Conservation (phyloP, 2,797 vertebrate species). For the Enteromius treurensis region DNA sequence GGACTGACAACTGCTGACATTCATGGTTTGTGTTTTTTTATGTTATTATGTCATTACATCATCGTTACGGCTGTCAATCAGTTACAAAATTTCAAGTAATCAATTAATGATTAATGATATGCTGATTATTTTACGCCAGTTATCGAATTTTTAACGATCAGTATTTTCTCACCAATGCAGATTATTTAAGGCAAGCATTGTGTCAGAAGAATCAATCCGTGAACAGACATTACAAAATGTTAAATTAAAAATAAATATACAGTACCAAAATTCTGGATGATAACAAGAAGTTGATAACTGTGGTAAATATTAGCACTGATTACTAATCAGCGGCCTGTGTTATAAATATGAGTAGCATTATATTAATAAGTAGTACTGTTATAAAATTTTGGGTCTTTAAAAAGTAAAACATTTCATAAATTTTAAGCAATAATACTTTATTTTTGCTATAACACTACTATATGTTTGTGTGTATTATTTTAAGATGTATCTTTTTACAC, state of each 20-base stretch:
- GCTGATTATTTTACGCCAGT: background rate
- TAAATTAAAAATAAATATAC: background rate
- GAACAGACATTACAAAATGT: background rate
- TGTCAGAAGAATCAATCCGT: background rate
- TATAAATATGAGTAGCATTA: background rate
- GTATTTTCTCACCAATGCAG: background rate
- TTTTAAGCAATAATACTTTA: background rate
- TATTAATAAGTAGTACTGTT: too few species aligned
- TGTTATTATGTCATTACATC: background rate
- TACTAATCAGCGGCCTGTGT: background rate
- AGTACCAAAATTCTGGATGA: background rate
- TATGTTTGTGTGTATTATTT: too few species aligned
- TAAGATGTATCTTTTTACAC: too few species aligned
- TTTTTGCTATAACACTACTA: too few species aligned
- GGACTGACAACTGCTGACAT: constrained; percentile 18
- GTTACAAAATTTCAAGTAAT: background rate
- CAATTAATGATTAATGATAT: background rate
- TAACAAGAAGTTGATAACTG: background rate
- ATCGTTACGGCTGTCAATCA: background rate
- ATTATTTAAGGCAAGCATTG: background rate
- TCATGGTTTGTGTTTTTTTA: background rate
- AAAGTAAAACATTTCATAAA: background rate
- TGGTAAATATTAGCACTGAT: background rate
- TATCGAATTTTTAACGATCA: background rate
- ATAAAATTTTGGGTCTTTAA: background rate